These are phyloP conservation scores for Xenops minutus DNA, from an alignment of 2,797 vertebrate genomes.

Conservation along the genomic window DNA sequence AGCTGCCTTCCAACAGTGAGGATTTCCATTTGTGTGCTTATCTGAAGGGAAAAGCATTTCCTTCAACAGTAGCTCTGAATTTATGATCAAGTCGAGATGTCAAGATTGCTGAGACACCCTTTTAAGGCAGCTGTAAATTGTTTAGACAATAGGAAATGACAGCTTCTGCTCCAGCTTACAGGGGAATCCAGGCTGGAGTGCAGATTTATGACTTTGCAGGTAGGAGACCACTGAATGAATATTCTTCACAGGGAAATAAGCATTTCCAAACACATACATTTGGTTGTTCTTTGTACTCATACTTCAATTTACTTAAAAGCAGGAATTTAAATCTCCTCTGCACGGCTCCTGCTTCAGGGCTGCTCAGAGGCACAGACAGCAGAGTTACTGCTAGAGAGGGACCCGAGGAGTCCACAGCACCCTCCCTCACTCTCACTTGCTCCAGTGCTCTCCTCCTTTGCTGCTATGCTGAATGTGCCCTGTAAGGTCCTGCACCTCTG, in stretches of 20 bases:
- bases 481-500: not conserved
- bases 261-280: not conserved
- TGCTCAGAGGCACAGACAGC: not conserved
- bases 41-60: not conserved
- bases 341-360: not conserved
- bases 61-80: not conserved
- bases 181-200: not conserved
- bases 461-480: not conserved
- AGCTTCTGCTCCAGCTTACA: slow-evolving; percentile 5
- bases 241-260: not conserved
- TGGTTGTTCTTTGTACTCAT: not conserved
- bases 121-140: slow-evolving; percentile 42
- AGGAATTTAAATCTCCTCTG: not conserved
- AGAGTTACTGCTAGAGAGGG: not conserved
- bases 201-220: not conserved
- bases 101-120: slow-evolving; percentile 25
- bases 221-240: not conserved
- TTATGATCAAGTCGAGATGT: slow-evolving; percentile 19
- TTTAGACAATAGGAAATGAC: slow-evolving; percentile 33
- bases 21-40: not conserved
- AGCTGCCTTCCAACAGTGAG: fast-evolving
- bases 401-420: fast-evolving
- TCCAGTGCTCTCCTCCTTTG: not conserved
- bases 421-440: not conserved
- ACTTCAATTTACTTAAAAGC: not conserved